Conservation (phyloP, 2,113 vertebrate species). For the Tetraodon nigroviridis region DNA sequence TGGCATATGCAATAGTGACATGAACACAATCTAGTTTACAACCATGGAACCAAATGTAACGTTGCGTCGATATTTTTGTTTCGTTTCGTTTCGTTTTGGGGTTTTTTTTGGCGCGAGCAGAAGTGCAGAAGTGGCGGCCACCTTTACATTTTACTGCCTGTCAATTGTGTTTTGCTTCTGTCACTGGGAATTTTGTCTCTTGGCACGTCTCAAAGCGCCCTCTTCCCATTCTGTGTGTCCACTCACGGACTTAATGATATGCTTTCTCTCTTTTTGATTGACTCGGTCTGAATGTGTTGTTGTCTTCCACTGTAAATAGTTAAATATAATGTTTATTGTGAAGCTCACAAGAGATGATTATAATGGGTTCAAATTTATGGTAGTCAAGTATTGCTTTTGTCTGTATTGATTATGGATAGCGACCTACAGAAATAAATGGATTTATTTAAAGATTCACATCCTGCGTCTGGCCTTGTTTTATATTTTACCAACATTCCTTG, state of each 20-base stretch:
- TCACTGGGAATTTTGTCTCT: constrained; percentile 74
- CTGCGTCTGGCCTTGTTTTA: constrained; percentile 1
- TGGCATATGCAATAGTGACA: constrained; percentile 91
- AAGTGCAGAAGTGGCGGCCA: constrained; percentile 75
- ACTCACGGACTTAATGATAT: constrained; percentile 50
- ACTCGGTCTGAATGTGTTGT: constrained; percentile 81
- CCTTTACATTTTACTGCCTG: constrained; percentile 86
- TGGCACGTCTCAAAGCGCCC: constrained; percentile 78
- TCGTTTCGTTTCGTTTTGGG: no score
- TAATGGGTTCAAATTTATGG: constrained; percentile 69
- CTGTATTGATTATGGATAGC: constrained; percentile 90
- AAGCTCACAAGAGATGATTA: constrained; percentile 78
- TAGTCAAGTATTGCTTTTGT: constrained; percentile 84
- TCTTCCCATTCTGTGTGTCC: constrained; percentile 67
- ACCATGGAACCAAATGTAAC: constrained; percentile 90
- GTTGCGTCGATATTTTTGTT: constrained; percentile 65
- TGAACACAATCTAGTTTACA: constrained; percentile 87
- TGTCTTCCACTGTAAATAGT: constrained; percentile 89
- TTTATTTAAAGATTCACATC: constrained; percentile 86
- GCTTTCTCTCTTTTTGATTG: constrained; percentile 35
- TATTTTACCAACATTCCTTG: not conserved
- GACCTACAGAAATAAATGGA: constrained; percentile 88
- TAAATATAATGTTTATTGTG: constrained; percentile 80
- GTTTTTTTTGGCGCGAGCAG: constrained; percentile 55
- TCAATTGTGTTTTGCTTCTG: constrained; percentile 75